Conservation (phyloP, 2,113 vertebrate genomes). For the Brachypteracias leptosomus region DNA sequence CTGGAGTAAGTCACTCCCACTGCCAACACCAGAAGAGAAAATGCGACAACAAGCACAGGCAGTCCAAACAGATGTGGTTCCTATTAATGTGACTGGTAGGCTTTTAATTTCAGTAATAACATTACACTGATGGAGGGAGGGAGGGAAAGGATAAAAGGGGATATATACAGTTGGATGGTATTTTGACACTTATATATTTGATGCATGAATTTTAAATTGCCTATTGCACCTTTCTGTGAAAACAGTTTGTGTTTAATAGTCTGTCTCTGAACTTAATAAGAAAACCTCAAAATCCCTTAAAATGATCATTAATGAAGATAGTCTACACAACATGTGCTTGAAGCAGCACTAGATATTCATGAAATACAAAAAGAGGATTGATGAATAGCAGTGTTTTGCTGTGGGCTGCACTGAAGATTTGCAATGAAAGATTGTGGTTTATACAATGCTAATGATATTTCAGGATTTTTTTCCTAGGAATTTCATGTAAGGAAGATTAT, state of each 20-base stretch:
- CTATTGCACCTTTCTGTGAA: background rate
- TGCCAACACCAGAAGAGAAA: slow-evolving; percentile 96
- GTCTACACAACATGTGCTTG: background rate
- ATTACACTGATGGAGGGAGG: background rate
- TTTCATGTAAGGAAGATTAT: background rate
- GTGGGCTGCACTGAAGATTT: background rate
- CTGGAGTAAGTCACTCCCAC: slow-evolving; percentile 80
- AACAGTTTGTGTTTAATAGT: background rate
- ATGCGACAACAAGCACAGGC: slow-evolving; percentile 91
- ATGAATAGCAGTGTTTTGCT: background rate
- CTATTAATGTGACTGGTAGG: slow-evolving; percentile 95
- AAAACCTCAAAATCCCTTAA: background rate
- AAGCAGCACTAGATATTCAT: background rate
- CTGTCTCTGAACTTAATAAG: background rate
- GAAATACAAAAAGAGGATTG: background rate
- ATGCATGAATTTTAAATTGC: background rate
- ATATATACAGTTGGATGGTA: background rate
- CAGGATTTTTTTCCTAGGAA: background rate
- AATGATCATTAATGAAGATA: background rate
- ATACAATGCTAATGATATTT: background rate
- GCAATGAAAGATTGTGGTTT: background rate
- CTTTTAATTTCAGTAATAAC: slow-evolving; percentile 19
- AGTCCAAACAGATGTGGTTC: slow-evolving; percentile 89
- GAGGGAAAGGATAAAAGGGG: background rate
- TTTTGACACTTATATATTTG: background rate